phyloP scores from a whole-genome alignment of 2,888 invertebrate genomes.

The Ypsolopha sequella region DNA sequence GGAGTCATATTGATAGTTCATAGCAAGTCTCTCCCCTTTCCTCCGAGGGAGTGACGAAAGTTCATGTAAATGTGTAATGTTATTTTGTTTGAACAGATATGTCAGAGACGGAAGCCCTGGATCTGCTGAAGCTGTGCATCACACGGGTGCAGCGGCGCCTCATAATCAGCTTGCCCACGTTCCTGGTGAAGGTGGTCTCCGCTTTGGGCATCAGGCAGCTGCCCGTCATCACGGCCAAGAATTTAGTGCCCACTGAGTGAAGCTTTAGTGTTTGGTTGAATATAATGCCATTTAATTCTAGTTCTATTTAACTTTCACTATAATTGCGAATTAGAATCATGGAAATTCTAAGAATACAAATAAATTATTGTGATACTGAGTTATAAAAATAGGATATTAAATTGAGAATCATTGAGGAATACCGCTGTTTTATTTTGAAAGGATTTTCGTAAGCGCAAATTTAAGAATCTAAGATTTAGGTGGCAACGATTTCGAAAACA shows the following conservation, averaged over 20 bases:
- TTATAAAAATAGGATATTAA: no score
- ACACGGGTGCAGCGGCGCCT: conserved; percentile 89
- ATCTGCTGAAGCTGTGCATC: conserved; percentile 86
- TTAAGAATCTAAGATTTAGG: no score
- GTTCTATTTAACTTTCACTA: neutral
- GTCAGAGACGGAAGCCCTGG: conserved; percentile 82
- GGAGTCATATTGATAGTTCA: no score
- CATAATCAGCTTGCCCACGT: conserved; percentile 89
- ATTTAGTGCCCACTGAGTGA: neutral
- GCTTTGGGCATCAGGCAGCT: conserved; percentile 83
- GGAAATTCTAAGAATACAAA: no score
- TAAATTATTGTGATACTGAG: no score
- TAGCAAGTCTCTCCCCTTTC: no score
- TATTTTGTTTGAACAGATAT: conserved; percentile 59
- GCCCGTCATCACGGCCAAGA: conserved; percentile 62
- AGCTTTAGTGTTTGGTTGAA: neutral
- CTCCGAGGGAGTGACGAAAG: neutral
- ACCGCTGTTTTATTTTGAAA: no score
- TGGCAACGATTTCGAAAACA: no score
- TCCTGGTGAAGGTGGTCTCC: conserved; percentile 87
- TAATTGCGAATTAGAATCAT: no score
- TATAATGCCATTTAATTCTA: neutral
- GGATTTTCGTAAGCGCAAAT: no score
- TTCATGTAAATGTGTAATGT: no score
- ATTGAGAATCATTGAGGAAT: no score